Evolutionary conservation across 2,797 vertebrate genomes (phyloP), one percentile per base, ranked within the genome.

Genomic region (Hipposideros larvatus): DNA sequence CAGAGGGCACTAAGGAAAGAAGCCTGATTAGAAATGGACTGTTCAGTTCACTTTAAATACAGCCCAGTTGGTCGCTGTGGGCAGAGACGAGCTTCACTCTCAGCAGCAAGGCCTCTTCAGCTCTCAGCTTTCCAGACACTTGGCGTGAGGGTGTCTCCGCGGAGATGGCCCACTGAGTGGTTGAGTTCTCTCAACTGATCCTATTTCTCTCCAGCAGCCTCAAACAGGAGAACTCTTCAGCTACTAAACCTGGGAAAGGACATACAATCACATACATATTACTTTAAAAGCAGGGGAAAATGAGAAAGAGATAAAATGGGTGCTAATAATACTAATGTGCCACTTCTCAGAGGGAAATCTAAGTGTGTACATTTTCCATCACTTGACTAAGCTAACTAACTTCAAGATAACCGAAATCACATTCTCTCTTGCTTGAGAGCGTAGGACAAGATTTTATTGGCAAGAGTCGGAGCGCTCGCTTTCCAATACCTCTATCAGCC

Each of bases 161-260:
- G n/a, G 57, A 6, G 4, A 1, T n/a, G 78, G 53, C 24, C 18
- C 43, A 0, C 28, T 43, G 46, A 24, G 9, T 26, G 2, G 7
- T 4, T 77, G 65, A 73, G 18, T 86, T 89, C 55, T 87, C 8
- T 7, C 26, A 37, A 0, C 21, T 22, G 46, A 70, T 46, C 34
- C 34, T 68, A 0, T 78, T 89, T 61, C 34, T 43, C 41, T 88
- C 31, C 15, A 82, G 71, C 22, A 48, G 18, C 34, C 16, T 92
- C 70, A 59, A 61, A 75, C 22, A 43, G 14, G 24, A 61, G 57
- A 82, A 11, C 21, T 37, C 18, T 55, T 96, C 34, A 63, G 46
- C 57, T 78, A 15, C 43, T 22, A 37, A 63, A 11, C 24, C 15
- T 68, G 22, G 53, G 48, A 91, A 70, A 89, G 65, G 59, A n/a